Conservation (phyloP, 2,113 vertebrate species). For the Odontophorus gujanensis region DNA sequence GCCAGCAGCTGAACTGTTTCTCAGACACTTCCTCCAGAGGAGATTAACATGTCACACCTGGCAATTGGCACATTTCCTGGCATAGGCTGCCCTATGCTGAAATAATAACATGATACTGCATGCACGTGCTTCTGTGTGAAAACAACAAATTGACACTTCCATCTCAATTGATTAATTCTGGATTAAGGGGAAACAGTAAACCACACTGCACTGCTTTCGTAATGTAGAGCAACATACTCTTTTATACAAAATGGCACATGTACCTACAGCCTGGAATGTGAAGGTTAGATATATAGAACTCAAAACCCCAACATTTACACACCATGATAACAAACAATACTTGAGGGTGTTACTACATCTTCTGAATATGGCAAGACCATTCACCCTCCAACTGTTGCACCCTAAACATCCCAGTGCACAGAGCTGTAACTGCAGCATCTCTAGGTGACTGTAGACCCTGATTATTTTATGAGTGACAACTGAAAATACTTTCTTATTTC, state of each 20-base stretch:
- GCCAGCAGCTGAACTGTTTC: constrained; percentile 1
- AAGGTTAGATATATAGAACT: neutral
- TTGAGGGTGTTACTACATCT: neutral
- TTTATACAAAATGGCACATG: neutral
- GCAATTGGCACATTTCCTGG: constrained; percentile 15
- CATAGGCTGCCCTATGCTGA: neutral
- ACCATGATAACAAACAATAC: neutral
- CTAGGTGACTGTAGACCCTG: neutral
- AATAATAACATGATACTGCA: neutral
- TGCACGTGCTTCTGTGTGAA: neutral
- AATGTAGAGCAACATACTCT: neutral
- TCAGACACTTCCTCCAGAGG: neutral
- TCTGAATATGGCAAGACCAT: neutral
- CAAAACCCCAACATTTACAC: neutral
- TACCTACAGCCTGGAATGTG: neutral
- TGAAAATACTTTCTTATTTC: neutral
- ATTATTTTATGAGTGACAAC: neutral
- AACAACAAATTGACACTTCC: neutral
- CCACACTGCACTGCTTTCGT: neutral
- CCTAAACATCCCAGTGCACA: rapidly evolving
- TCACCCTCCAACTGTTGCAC: neutral
- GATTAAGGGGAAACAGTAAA: neutral
- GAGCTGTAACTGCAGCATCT: rapidly evolving
- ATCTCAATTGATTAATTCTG: neutral
- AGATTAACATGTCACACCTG: neutral